Conservation (phyloP, 2,113 vertebrate species). For the Callorhinus ursinus region DNA sequence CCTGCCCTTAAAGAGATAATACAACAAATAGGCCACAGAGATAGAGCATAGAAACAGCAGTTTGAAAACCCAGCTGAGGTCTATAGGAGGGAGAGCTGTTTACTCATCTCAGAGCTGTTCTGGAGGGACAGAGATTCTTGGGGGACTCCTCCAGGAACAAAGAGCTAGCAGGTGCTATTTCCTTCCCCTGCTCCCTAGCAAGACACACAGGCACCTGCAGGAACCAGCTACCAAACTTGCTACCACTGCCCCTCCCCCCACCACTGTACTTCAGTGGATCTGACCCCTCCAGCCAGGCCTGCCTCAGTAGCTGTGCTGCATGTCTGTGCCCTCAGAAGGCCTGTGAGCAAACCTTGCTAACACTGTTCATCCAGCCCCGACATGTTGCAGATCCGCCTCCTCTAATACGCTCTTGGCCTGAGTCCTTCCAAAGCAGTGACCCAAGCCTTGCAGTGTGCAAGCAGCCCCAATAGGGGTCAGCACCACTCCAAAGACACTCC, state of each 20-base stretch:
- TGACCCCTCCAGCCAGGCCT: not conserved
- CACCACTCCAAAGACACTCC: not conserved
- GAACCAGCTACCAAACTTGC: not conserved
- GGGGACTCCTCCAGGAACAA: not conserved
- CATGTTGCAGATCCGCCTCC: not conserved
- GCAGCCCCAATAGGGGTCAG: not conserved
- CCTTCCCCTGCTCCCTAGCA: not conserved
- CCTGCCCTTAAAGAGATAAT: not conserved
- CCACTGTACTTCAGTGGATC: not conserved
- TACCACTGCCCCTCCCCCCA: not conserved
- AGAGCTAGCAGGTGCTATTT: not conserved
- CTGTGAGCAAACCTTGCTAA: not conserved
- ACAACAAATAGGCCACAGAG: not conserved
- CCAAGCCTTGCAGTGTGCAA: not conserved
- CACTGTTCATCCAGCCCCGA: too few relatives aligned
- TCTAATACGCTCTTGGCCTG: not conserved
- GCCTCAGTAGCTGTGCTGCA: not conserved
- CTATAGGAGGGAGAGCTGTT: not conserved
- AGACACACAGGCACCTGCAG: not conserved
- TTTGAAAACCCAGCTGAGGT: not conserved
- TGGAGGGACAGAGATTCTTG: not conserved
- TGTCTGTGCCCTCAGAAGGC: not conserved
- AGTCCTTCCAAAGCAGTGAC: not conserved
- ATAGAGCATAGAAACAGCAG: not conserved
- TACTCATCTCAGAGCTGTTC: not conserved